These are phyloP conservation scores for Chlamydotis undulata DNA, from an alignment of 2,113 vertebrate genomes.

Conservation along the genomic window DNA sequence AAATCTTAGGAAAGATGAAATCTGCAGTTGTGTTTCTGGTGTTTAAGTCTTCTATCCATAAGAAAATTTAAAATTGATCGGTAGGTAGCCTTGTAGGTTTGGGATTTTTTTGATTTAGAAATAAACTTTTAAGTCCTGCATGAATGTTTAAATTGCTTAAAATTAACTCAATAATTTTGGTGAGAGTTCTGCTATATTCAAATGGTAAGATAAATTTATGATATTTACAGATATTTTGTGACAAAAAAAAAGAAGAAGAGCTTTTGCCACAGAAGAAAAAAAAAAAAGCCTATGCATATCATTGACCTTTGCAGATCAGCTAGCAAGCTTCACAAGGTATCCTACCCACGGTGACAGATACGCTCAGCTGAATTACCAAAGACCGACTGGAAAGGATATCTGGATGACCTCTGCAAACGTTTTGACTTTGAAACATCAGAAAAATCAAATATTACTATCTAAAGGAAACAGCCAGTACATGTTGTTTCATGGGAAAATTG, in stretches of 20 bases:
- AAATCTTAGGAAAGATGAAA: not conserved
- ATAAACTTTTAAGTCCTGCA: not conserved
- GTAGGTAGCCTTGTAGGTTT: not conserved
- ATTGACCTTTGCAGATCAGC: not conserved
- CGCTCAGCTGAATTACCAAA: not conserved
- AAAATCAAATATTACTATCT: not conserved
- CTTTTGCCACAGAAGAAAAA: not conserved
- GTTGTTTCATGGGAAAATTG: not conserved
- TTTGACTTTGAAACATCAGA: not conserved
- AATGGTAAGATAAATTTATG: not conserved
- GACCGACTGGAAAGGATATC: not conserved
- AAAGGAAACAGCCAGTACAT: fast-evolving
- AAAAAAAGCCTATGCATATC: not conserved
- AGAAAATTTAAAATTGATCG: not conserved
- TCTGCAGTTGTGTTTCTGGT: not conserved
- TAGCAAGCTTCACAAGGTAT: not conserved
- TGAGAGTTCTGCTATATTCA: not conserved
- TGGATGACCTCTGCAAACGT: not conserved
- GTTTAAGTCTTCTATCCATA: not conserved
- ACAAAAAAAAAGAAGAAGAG: not conserved
- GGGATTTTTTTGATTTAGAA: not conserved
- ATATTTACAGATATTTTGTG: not conserved
- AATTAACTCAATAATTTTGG: not conserved
- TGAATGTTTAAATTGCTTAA: not conserved
- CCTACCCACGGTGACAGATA: not conserved